Base-by-base conservation (phyloP, 2,888 invertebrate species). In the Megalurothrips usitatus region DNA sequence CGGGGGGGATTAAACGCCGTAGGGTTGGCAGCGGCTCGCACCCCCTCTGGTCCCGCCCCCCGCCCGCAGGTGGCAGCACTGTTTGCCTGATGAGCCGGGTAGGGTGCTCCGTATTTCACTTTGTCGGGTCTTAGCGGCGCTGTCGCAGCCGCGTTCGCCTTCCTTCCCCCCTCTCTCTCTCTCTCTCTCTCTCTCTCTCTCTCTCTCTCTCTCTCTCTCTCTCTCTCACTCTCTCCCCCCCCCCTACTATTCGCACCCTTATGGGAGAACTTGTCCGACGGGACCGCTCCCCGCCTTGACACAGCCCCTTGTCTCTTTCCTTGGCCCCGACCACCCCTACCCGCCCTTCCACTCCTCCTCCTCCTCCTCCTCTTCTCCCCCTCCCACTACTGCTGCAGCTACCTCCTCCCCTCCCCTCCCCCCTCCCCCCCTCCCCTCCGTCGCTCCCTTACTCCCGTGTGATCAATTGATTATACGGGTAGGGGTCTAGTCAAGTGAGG, bases 391-490 rank as follows among this genome's bases (percentile, higher is more conserved):
- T 19, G 10, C 63, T 63, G 14, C n/a, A 17, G 2, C 63, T n/a
- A 17, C 23, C n/a, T 6, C 63, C n/a, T n/a, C 63, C n/a, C 63
- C n/a, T n/a, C n/a, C 63, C 2, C 63, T n/a, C 63, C n/a, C n/a
- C n/a, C 63, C n/a, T 3, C 9, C 63, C 9, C 63, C 2, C 63
- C n/a, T n/a, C 23, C 63, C 10, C 52, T 52, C 52, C 10, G 4
- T 52, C 10, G 12, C 52, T 52, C 52, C 1, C 52, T 52, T 10
- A 17, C 52, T 52, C 52, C 19, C 14, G 58, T 58, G 6, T 58
- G 58, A 75, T 75, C 68, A 75, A 75, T 75, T 75, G 68, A 75
- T 75, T 75, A 75, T 23, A 75, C 68, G 68, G 68, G n/a, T n/a
- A 43, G 6, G 26, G 23, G 68, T 75, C 23, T 23, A 26, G 23